These are phyloP conservation scores for Pachliopta kotzebuea DNA, from an alignment of 2,888 invertebrate genomes.

Conservation along the genomic window DNA sequence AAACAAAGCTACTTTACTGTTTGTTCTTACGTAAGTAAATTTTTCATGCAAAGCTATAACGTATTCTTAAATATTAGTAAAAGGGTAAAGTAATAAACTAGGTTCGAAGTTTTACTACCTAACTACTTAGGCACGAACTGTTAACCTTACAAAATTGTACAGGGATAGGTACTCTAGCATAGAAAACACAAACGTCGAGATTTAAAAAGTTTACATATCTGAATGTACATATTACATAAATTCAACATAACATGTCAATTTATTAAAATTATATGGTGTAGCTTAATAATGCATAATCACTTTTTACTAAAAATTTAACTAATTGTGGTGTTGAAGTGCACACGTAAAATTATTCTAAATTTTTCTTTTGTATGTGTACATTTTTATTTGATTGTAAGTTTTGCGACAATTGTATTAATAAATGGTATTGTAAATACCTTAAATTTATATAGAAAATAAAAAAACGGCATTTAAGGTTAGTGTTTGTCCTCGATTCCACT, in stretches of 20 bases:
- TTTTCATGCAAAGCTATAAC: conserved; percentile 7
- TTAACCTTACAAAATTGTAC: conserved; percentile 34
- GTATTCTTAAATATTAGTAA: conserved; percentile 17
- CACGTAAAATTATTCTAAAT: too few relatives aligned
- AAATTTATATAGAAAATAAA: too few relatives aligned
- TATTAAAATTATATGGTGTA: neutral
- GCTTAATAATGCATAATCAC: neutral
- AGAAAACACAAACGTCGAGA: conserved; percentile 6
- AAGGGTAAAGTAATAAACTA: conserved; percentile 29
- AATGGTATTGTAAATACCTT: neutral
- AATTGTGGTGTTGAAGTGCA: too few relatives aligned
- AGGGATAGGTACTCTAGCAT: conserved; percentile 32
- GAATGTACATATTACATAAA: conserved; percentile 9
- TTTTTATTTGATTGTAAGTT: too few relatives aligned
- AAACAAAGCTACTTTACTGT: conserved; percentile 31
- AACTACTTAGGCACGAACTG: conserved; percentile 25
- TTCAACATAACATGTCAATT: conserved; percentile 12
- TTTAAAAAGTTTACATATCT: conserved; percentile 17
- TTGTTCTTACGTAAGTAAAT: conserved; percentile 26
- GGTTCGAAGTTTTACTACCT: too few relatives aligned
- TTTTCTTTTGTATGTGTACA: too few relatives aligned
- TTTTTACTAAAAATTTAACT: too few relatives aligned
- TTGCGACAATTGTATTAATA: neutral
- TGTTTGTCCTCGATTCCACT: too few relatives aligned
- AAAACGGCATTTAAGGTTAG: too few relatives aligned